phyloP scores from a whole-genome alignment of 2,888 invertebrate species.

The Orthosia gracilis region DNA sequence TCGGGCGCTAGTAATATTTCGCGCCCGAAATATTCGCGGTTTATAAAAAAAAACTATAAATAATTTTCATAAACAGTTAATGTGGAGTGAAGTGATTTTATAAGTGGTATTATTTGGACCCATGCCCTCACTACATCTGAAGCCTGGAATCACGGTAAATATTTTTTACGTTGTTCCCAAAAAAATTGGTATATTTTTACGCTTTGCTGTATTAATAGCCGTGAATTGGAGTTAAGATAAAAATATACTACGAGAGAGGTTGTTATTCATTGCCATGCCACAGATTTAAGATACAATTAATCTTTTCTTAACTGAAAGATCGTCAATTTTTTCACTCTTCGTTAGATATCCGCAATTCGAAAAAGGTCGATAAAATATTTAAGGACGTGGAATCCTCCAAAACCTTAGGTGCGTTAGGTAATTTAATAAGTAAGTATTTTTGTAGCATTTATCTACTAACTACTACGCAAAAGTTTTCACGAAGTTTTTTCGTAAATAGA shows the following conservation, averaged over 20 bases:
- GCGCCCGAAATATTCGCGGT: conserved; percentile 81
- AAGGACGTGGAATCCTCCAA: conserved; percentile 3
- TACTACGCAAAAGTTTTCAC: neutral
- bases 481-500: neutral
- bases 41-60: conserved; percentile 65
- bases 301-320: neutral
- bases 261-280: conserved; percentile 25
- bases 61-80: conserved; percentile 67
- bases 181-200: conserved; percentile 72
- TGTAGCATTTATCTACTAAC: neutral
- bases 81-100: conserved; percentile 82
- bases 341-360: neutral
- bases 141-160: conserved; percentile 89
- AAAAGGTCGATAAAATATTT: conserved; percentile 33
- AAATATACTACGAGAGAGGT: conserved; percentile 52
- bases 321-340: conserved; percentile 9
- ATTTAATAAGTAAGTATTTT: neutral
- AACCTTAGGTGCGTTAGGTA: neutral
- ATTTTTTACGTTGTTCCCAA: conserved; percentile 63
- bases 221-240: conserved; percentile 65
- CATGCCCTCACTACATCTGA: conserved; percentile 89
- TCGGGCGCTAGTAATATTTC: conserved; percentile 81
- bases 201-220: conserved; percentile 78
- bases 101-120: conserved; percentile 70
- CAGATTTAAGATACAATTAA: conserved; percentile 27